Conservation (phyloP, 2,888 invertebrate genomes). For the Ptychoptera contaminata region DNA sequence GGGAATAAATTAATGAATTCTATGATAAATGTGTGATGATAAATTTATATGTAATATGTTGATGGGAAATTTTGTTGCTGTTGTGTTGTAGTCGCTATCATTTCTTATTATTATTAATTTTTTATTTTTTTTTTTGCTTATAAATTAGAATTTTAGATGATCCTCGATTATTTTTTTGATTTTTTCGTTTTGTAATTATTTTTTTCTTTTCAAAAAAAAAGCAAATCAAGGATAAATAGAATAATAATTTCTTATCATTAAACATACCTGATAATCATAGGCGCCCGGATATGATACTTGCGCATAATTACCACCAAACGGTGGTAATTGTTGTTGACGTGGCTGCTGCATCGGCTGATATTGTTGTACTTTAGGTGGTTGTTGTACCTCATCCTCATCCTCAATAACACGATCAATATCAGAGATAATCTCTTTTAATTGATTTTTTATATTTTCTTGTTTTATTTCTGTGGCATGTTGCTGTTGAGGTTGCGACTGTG, state of each 20-base stretch:
- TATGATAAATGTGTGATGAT: no score
- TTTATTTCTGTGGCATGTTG: conserved; percentile 25
- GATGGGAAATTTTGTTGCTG: no score
- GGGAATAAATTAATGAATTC: no score
- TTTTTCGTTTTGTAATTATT: no score
- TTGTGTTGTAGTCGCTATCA: no score
- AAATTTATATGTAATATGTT: no score
- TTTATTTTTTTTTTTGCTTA: no score
- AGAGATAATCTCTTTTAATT: conserved; percentile 41
- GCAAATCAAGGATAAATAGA: no score
- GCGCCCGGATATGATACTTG: conserved; percentile 2
- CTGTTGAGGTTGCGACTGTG: background rate
- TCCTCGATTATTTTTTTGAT: no score
- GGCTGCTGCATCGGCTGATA: conserved; percentile 7
- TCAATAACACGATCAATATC: conserved; percentile 42
- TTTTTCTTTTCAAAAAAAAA: background rate
- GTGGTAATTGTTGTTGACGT: conserved; percentile 9
- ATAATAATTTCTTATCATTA: background rate
- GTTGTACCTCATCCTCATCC: conserved; percentile 27
- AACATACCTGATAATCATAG: conserved; percentile 6
- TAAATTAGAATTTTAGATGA: no score
- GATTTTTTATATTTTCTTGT: conserved; percentile 38
- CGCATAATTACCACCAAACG: conserved; percentile 1
- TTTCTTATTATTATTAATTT: no score
- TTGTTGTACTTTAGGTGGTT: background rate